Conservation (phyloP, 1,140 invertebrate species). For the Dendroctonus valens region DNA sequence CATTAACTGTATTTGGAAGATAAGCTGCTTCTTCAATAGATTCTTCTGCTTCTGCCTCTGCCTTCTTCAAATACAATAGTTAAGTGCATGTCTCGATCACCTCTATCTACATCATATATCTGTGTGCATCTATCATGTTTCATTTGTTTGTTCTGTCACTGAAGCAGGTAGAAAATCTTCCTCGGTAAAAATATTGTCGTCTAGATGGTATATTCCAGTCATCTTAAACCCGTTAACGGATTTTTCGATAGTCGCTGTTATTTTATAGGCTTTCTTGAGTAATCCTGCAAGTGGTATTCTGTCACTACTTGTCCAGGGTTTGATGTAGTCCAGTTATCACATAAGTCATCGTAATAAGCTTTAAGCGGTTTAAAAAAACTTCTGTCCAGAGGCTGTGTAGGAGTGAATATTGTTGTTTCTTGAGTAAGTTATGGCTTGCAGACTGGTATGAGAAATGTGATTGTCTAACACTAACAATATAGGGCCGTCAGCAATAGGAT, state of each 20-base stretch:
- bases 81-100: too few relatives aligned
- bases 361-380: too few relatives aligned
- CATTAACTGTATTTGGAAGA: too few relatives aligned
- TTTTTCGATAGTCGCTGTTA: background rate
- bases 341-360: too few relatives aligned
- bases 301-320: too few relatives aligned
- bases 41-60: too few relatives aligned
- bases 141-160: background rate
- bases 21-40: too few relatives aligned
- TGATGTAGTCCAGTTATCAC: too few relatives aligned
- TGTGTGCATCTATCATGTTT: too few relatives aligned
- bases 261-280: background rate
- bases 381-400: slow-evolving; percentile 22
- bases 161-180: background rate
- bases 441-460: slow-evolving; percentile 17
- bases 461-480: slow-evolving; percentile 31
- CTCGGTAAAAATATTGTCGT: background rate
- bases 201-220: background rate
- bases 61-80: too few relatives aligned
- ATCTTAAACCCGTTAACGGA: background rate
- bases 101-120: too few relatives aligned
- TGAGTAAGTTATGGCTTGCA: slow-evolving; percentile 11
- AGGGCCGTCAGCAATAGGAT: slow-evolving; percentile 12
- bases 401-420: slow-evolving; percentile 15
- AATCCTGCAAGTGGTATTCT: slow-evolving; percentile 16